phyloP scores from a whole-genome alignment of 1,140 invertebrate species.

The Calliopsis andreniformis region DNA sequence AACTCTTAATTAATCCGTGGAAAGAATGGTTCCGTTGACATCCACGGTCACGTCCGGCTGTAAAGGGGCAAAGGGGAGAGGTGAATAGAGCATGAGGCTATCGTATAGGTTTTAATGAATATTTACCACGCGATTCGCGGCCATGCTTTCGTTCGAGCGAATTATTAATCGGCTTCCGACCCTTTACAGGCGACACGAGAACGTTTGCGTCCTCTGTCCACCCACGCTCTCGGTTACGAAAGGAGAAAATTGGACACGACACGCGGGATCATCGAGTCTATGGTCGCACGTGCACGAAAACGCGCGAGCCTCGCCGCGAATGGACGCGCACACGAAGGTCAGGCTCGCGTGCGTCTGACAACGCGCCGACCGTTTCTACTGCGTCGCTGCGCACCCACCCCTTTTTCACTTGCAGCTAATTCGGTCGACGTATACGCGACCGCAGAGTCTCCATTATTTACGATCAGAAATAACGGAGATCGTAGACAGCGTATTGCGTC shows the following conservation, averaged over 20 bases:
- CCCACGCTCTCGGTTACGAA: neutral
- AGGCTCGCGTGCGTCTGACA: conserved; percentile 28
- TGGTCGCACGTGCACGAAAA: neutral
- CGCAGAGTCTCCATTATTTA: neutral
- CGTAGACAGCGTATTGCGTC: too few species aligned
- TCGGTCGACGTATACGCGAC: neutral
- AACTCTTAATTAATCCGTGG: conserved; percentile 15
- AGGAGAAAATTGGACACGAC: neutral
- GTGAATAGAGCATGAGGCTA: neutral
- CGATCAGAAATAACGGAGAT: neutral
- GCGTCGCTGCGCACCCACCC: neutral
- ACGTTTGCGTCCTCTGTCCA: neutral
- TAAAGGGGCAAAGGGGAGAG: neutral
- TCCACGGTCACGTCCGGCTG: neutral
- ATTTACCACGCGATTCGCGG: conserved; percentile 9
- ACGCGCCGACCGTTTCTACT: conserved; percentile 19
- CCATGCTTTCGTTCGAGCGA: neutral
- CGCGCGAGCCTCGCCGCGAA: neutral
- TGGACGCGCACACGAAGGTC: neutral
- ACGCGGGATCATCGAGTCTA: neutral
- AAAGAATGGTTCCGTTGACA: conserved; percentile 12
- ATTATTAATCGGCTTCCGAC: neutral
- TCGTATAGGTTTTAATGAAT: conserved; percentile 10
- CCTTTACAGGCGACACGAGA: neutral
- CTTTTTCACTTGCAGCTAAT: neutral